These are phyloP conservation scores for Stenodema calcarata DNA, from an alignment of 2,888 invertebrate species.

Conservation along the genomic window DNA sequence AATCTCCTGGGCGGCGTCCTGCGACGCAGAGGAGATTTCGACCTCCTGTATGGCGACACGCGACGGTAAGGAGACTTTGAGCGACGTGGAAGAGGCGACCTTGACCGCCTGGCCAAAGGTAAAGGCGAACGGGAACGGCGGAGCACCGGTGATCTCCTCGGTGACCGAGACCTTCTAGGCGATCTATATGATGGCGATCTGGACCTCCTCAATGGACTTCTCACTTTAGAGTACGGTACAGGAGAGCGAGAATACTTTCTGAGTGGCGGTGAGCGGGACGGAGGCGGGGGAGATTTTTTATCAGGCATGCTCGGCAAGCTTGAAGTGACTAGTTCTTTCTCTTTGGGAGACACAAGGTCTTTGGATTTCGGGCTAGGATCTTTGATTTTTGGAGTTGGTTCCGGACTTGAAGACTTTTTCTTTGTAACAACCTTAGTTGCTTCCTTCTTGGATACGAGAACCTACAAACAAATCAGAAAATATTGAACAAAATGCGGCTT, in stretches of 20 bases:
- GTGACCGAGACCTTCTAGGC: slow-evolving; percentile 39
- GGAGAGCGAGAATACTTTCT: not conserved
- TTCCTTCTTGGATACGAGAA: not conserved
- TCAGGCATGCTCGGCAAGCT: not conserved
- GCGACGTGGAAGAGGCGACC: slow-evolving; percentile 16
- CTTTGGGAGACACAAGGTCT: not conserved
- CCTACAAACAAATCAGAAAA: not conserved
- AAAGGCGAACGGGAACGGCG: slow-evolving; percentile 14
- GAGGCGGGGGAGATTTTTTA: not conserved
- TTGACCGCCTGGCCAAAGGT: not conserved
- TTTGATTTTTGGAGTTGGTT: not conserved
- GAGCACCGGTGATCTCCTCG: slow-evolving; percentile 38
- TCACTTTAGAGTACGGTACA: not conserved
- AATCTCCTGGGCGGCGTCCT: slow-evolving; percentile 26
- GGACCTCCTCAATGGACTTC: slow-evolving; percentile 8
- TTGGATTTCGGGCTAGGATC: not conserved
- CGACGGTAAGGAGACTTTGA: slow-evolving; percentile 26
- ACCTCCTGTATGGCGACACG: not conserved
- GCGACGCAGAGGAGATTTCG: slow-evolving; percentile 35
- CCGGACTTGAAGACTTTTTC: not conserved
- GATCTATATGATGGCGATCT: slow-evolving; percentile 27
- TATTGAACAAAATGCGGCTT: no score
- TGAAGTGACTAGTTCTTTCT: not conserved
- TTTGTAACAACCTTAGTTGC: not conserved
- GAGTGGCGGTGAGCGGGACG: not conserved